Conservation (phyloP, 2,113 vertebrate species). For the Maccullochella peelii region DNA sequence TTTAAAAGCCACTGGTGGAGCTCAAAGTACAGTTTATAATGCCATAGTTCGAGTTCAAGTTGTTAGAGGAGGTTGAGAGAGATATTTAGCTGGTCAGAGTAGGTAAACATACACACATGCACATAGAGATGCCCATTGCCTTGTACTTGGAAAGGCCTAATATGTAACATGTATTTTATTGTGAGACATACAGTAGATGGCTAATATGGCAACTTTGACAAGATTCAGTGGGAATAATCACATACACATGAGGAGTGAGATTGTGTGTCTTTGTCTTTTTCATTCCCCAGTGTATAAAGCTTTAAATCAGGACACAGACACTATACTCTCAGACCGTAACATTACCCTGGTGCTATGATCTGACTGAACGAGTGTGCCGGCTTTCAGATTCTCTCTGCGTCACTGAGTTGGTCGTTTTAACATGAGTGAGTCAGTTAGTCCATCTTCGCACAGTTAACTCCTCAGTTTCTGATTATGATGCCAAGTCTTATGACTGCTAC, state of each 20-base stretch:
- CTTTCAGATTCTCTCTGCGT: background rate
- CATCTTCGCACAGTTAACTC: background rate
- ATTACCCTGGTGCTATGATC: background rate
- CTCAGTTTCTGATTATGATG: background rate
- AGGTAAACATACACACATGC: background rate
- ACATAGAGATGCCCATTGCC: background rate
- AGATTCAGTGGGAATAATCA: background rate
- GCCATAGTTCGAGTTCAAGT: too few relatives aligned
- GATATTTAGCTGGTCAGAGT: background rate
- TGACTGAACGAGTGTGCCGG: background rate
- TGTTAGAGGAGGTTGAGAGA: background rate
- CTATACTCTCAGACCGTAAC: background rate
- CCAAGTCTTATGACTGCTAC: background rate
- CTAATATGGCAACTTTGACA: too few relatives aligned
- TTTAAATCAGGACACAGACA: background rate
- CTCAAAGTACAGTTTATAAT: background rate
- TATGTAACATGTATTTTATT: background rate
- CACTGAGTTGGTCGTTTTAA: constrained; percentile 3
- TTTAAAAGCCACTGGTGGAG: background rate
- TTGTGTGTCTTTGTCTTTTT: background rate
- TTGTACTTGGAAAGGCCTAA: background rate
- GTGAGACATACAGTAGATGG: background rate
- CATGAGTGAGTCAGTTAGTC: constrained; percentile 24
- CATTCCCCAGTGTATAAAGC: background rate
- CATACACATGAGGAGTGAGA: background rate